phyloP scores from a whole-genome alignment of 2,888 invertebrate species.

The Eudasyphora cyanicolor region DNA sequence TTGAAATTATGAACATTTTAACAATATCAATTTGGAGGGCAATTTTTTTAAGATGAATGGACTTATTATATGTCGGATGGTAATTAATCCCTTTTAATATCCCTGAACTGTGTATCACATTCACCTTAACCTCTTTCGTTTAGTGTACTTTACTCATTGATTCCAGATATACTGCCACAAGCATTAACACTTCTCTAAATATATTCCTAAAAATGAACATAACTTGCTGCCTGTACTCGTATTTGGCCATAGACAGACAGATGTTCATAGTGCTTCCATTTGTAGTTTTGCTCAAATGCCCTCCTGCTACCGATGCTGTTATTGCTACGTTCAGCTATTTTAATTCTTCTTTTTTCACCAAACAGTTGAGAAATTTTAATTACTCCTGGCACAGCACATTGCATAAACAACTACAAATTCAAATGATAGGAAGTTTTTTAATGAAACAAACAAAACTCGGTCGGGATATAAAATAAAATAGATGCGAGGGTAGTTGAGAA shows the following conservation, averaged over 20 bases:
- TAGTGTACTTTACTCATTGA: too few species aligned
- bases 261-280: constrained; percentile 48
- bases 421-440: constrained; percentile 48
- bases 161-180: constrained; percentile 31
- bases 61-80: too few species aligned
- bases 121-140: background rate
- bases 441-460: background rate
- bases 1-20: too few species aligned
- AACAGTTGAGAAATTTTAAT: constrained; percentile 65
- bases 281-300: constrained; percentile 26
- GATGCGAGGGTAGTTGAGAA: background rate
- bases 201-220: constrained; percentile 5
- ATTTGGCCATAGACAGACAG: constrained; percentile 57
- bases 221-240: background rate
- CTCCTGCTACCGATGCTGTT: background rate
- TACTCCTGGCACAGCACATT: constrained; percentile 61
- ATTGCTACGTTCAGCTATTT: constrained; percentile 22
- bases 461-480: background rate
- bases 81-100: too few species aligned
- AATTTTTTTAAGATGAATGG: too few species aligned
- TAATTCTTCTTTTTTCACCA: constrained; percentile 38
- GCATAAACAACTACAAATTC: constrained; percentile 49
- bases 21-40: too few species aligned
- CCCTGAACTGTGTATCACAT: background rate
- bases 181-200: constrained; percentile 56